Percentiles rank a stretch among this genome's conserved stretches.
Conservation (phyloP, 2,113 vertebrate genomes). For the Sturnira hondurensis region DNA sequence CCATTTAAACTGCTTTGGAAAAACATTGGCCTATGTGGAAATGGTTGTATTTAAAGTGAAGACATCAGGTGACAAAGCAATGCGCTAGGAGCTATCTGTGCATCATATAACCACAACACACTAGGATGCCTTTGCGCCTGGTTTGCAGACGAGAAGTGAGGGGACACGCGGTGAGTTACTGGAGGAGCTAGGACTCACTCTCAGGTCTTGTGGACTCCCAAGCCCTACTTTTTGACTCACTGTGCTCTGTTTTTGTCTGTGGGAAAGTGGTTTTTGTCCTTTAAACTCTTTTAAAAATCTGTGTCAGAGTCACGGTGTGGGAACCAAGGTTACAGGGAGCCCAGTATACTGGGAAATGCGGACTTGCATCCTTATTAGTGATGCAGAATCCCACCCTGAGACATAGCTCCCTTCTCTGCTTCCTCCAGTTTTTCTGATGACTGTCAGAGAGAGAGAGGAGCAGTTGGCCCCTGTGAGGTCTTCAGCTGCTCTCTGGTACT, state of each 20-base stretch:
- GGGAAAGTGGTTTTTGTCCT: neutral
- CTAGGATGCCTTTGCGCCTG: neutral
- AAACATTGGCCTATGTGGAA: neutral
- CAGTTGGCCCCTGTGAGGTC: neutral
- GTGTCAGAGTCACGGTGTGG: neutral
- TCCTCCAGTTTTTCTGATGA: neutral
- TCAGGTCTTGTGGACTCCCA: neutral
- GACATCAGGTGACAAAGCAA: neutral
- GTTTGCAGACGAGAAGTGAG: neutral
- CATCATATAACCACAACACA: neutral
- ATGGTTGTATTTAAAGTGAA: neutral
- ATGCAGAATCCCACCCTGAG: fast-evolving
- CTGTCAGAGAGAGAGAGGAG: neutral
- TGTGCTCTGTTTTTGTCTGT: neutral
- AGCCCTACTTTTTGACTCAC: neutral
- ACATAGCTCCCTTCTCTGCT: neutral
- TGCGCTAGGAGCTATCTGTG: neutral
- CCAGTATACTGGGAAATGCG: neutral
- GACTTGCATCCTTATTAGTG: no score
- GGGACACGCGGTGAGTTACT: neutral
- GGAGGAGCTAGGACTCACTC: neutral
- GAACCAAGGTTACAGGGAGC: neutral
- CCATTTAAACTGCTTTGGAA: neutral
- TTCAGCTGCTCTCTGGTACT: neutral
- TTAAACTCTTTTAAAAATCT: neutral